Conservation (phyloP, 2,797 vertebrate genomes). For the Lateolabrax maculatus region DNA sequence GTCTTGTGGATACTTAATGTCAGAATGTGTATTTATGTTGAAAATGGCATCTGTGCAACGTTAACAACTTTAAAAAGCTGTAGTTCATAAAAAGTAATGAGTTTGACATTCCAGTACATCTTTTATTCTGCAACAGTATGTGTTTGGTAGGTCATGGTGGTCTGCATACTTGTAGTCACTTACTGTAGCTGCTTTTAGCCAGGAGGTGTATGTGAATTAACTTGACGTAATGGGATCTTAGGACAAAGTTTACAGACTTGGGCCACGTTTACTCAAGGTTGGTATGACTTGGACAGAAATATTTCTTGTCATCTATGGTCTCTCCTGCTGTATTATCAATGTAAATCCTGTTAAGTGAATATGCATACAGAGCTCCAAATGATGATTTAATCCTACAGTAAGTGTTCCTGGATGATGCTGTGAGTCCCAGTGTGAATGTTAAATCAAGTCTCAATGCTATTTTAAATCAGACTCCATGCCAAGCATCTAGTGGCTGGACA, state of each 20-base stretch:
- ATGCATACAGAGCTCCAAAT: slow-evolving; percentile 68
- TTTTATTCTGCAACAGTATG: slow-evolving; percentile 26
- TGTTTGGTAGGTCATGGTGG: not conserved
- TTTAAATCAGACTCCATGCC: slow-evolving; percentile 74
- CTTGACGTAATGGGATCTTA: slow-evolving; percentile 52
- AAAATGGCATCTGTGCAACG: not conserved
- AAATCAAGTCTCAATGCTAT: slow-evolving; percentile 73
- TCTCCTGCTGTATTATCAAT: slow-evolving; percentile 56
- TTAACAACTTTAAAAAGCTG: not conserved
- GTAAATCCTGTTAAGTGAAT: slow-evolving; percentile 78
- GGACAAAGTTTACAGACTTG: slow-evolving; percentile 35
- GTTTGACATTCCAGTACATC: slow-evolving; percentile 7
- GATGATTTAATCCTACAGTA: slow-evolving; percentile 78
- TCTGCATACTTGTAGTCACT: not conserved
- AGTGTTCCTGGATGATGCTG: slow-evolving; percentile 66
- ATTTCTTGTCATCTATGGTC: slow-evolving; percentile 44
- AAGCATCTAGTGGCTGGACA: slow-evolving; percentile 36
- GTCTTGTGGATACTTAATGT: not conserved
- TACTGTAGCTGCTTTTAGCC: slow-evolving; percentile 5
- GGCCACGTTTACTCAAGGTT: slow-evolving; percentile 26
- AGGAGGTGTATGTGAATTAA: slow-evolving; percentile 39
- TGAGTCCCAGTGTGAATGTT: slow-evolving; percentile 65
- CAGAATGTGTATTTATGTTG: not conserved
- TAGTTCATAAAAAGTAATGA: not conserved
- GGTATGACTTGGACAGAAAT: slow-evolving; percentile 38